These are phyloP conservation scores for Drosophila littoralis DNA, from an alignment of 1,140 invertebrate species.

Conservation along the genomic window DNA sequence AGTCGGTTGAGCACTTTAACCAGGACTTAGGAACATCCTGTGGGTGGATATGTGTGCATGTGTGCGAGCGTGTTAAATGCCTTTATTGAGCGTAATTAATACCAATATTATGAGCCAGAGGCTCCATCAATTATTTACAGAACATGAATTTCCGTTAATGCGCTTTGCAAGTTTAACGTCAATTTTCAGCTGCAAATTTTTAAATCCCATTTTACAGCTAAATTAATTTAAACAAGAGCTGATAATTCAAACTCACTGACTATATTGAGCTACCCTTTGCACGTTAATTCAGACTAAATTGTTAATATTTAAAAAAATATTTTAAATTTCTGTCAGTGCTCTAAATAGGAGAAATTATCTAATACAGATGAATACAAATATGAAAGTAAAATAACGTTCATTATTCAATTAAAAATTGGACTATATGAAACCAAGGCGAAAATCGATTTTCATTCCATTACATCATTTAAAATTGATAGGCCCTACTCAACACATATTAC, in stretches of 20 bases:
- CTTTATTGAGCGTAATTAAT: slow-evolving; percentile 67
- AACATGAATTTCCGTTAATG: background rate
- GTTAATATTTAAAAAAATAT: too few species aligned
- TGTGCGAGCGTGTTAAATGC: slow-evolving; percentile 53
- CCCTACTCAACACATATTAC: background rate
- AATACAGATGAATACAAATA: too few species aligned
- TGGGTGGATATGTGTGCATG: background rate
- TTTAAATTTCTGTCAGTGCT: too few species aligned
- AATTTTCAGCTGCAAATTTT: background rate
- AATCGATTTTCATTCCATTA: too few species aligned
- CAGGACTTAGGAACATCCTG: slow-evolving; percentile 23
- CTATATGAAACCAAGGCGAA: too few species aligned
- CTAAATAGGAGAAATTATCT: too few species aligned
- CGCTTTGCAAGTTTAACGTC: background rate
- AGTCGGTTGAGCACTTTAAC: slow-evolving; percentile 1
- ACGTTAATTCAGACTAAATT: too few species aligned
- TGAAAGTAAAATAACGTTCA: too few species aligned
- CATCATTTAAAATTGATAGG: background rate
- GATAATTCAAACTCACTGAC: background rate
- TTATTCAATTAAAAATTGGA: too few species aligned
- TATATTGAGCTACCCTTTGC: too few species aligned
- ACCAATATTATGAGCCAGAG: slow-evolving; percentile 34
- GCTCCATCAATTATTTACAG: slow-evolving; percentile 19
- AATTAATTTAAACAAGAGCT: background rate
- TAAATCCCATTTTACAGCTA: background rate